Conservation (phyloP, 2,888 invertebrate genomes). For the Cenopis cana region DNA sequence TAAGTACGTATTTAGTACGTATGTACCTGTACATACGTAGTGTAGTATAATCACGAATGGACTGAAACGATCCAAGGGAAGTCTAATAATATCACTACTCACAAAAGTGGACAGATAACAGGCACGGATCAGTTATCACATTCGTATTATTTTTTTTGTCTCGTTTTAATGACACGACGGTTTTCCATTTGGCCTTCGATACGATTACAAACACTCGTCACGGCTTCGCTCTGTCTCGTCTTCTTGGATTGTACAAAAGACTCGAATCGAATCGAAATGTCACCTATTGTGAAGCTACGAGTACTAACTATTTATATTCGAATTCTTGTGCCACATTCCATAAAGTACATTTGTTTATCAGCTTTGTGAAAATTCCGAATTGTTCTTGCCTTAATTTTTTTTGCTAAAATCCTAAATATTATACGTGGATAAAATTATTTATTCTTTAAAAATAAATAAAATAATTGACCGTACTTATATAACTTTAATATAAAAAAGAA, state of each 20-base stretch:
- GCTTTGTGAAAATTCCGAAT: conserved; percentile 14
- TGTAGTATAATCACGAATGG: not conserved
- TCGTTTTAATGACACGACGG: conserved; percentile 32
- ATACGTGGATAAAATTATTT: too few relatives aligned
- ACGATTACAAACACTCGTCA: conserved; percentile 40
- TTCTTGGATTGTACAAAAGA: conserved; percentile 59
- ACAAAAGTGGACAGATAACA: not conserved
- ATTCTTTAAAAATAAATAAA: too few relatives aligned
- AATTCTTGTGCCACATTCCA: conserved; percentile 64
- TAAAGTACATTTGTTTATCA: conserved; percentile 41
- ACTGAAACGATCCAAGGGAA: not conserved
- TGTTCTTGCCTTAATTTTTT: too few relatives aligned
- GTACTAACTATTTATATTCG: conserved; percentile 71
- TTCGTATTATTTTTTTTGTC: conserved; percentile 32
- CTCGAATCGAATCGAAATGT: conserved; percentile 71
- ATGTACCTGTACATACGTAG: too few relatives aligned
- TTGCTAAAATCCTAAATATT: too few relatives aligned
- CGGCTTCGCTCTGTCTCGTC: conserved; percentile 48
- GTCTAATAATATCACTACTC: conserved; percentile 2
- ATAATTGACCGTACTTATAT: too few relatives aligned
- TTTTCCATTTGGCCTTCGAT: conserved; percentile 25
- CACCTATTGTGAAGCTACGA: conserved; percentile 63
- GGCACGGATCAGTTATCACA: conserved; percentile 5
- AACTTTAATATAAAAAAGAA: too few relatives aligned
- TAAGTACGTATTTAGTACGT: too few relatives aligned